phyloP scores from a whole-genome alignment of 2,113 vertebrate genomes.

The Danio rerio region DNA sequence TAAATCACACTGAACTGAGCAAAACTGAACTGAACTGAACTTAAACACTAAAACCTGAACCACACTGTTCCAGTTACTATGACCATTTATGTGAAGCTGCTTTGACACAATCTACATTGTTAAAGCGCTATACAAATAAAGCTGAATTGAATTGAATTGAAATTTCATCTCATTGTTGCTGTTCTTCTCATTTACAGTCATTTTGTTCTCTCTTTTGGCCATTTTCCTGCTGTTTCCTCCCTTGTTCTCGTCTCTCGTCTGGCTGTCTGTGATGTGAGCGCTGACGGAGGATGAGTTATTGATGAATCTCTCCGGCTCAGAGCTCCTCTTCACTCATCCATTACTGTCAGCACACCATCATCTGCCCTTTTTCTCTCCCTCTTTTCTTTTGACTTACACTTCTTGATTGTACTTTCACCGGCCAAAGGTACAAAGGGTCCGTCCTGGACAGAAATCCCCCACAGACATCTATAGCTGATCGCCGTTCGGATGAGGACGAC shows the following conservation, averaged over 20 bases:
- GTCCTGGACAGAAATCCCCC: not conserved
- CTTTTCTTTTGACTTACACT: conserved; percentile 32
- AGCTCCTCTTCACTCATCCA: conserved; percentile 63
- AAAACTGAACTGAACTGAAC: too few relatives aligned
- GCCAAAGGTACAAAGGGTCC: conserved; percentile 42
- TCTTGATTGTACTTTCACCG: conserved; percentile 48
- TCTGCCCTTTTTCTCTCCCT: conserved; percentile 43
- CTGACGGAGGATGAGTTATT: conserved; percentile 59
- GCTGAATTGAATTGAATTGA: too few relatives aligned
- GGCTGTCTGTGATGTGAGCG: not conserved
- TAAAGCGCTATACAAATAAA: too few relatives aligned
- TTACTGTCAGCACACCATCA: conserved; percentile 65
- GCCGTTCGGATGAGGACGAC: not conserved
- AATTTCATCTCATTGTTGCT: not conserved
- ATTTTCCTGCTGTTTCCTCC: not conserved
- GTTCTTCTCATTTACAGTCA: too few relatives aligned
- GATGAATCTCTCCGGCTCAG: conserved; percentile 58
- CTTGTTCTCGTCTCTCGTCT: conserved; percentile 7
- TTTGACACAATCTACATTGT: too few relatives aligned
- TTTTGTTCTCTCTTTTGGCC: not conserved
- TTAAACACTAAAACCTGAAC: too few relatives aligned
- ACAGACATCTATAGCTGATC: conserved; percentile 13
- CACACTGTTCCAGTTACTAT: too few relatives aligned
- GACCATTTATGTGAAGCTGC: too few relatives aligned
- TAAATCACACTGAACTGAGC: too few relatives aligned